Conservation (phyloP, 1,140 invertebrate genomes). For the Elysia chlorotica region DNA sequence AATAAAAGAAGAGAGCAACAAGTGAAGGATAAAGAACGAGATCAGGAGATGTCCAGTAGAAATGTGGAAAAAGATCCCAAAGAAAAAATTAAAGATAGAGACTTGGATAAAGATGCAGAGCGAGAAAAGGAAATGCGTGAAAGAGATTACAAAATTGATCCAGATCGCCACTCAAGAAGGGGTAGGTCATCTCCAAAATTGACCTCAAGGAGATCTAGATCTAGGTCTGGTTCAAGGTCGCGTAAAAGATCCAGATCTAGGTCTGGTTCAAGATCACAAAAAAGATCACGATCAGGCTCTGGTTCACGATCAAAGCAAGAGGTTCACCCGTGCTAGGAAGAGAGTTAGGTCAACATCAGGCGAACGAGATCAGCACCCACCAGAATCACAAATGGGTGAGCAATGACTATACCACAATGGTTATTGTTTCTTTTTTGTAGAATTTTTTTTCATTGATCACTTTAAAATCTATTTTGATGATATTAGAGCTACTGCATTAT, state of each 20-base stretch:
- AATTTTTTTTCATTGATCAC: too few species aligned
- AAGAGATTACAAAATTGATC: conserved; percentile 19
- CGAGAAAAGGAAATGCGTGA: conserved; percentile 25
- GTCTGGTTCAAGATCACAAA: conserved; percentile 31
- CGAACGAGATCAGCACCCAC: too few species aligned
- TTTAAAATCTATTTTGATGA: too few species aligned
- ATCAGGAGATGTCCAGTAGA: conserved; percentile 31
- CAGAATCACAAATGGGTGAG: too few species aligned
- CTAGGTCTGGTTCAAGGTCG: conserved; percentile 20
- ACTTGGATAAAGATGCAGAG: conserved; percentile 20
- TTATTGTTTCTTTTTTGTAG: too few species aligned
- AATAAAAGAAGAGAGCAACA: conserved; percentile 18
- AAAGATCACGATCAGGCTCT: conserved; percentile 29
- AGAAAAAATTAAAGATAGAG: conserved; percentile 38
- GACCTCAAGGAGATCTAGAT: not conserved
- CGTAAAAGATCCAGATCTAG: conserved; percentile 14
- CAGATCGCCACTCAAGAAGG: conserved; percentile 1
- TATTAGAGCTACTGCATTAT: too few species aligned
- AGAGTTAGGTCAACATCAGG: too few species aligned
- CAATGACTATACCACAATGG: too few species aligned
- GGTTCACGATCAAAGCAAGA: too few species aligned
- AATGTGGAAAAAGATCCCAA: conserved; percentile 35
- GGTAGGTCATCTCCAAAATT: conserved; percentile 7
- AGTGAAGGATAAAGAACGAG: conserved; percentile 36
- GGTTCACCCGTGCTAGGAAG: too few species aligned